Evolutionary conservation across 2,113 vertebrate species (phyloP).

Genomic region (Miniopterus natalensis): DNA sequence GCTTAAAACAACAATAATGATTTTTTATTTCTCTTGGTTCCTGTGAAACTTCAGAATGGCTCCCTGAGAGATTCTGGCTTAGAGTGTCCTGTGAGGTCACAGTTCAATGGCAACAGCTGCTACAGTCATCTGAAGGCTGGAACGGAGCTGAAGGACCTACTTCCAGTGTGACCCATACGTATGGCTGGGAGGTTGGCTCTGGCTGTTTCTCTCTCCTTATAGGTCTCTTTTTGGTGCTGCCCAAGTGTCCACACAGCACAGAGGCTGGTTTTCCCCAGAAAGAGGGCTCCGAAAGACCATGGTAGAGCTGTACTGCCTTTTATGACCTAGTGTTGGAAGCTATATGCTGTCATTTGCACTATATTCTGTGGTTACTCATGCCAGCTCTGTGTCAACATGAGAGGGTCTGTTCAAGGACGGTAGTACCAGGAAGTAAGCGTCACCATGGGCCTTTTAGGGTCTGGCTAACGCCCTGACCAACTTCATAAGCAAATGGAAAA

Average conservation of each 20-base stretch:
- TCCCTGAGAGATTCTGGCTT: neutral
- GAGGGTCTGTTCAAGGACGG: neutral
- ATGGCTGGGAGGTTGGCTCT: neutral
- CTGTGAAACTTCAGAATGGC: neutral
- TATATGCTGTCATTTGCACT: neutral
- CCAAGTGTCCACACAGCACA: neutral
- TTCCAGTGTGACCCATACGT: neutral
- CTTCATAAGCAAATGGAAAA: neutral
- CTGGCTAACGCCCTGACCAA: neutral
- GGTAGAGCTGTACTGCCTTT: neutral
- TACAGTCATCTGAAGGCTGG: neutral
- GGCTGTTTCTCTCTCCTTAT: neutral
- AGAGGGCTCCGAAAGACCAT: neutral
- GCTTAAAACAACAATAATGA: neutral
- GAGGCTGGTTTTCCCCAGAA: neutral
- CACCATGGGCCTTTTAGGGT: rapidly evolving
- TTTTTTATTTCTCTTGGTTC: neutral
- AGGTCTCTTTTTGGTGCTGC: neutral
- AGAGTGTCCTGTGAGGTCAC: neutral
- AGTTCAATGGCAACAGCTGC: neutral
- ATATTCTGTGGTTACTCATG: neutral
- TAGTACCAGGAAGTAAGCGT: neutral
- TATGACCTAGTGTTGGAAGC: neutral
- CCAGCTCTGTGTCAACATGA: neutral
- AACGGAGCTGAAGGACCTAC: neutral